Evolutionary conservation across 2,113 vertebrate genomes (phyloP).

Genomic region (Stictonetta naevosa): DNA sequence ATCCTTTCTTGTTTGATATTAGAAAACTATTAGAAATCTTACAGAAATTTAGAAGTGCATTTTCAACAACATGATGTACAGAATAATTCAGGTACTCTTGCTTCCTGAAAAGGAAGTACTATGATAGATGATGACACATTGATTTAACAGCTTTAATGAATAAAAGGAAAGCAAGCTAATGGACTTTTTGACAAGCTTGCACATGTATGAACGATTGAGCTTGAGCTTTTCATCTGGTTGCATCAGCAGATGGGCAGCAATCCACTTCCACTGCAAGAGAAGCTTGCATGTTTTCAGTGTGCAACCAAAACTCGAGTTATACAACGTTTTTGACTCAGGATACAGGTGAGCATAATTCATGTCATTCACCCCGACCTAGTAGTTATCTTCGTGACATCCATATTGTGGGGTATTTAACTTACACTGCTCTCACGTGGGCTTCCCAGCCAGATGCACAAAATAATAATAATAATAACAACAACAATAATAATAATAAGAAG

Average conservation of each 20-base stretch:
- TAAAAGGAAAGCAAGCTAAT: not conserved
- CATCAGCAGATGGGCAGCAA: not conserved
- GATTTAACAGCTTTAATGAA: not conserved
- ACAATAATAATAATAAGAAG: no score
- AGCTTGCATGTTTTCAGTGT: not conserved
- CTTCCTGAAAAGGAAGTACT: not conserved
- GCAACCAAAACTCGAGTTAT: not conserved
- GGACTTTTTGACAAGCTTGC: not conserved
- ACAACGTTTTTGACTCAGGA: not conserved
- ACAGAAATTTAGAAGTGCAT: slow-evolving; percentile 18
- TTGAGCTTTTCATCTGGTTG: not conserved
- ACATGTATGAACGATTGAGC: accelerated
- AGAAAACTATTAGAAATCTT: slow-evolving; percentile 37
- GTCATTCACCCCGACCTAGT: not conserved
- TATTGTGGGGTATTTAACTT: not conserved
- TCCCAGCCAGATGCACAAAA: not conserved
- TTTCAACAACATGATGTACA: slow-evolving; percentile 50
- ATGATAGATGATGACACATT: not conserved
- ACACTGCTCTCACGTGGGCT: not conserved
- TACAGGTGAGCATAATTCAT: not conserved
- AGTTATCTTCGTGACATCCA: not conserved
- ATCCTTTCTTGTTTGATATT: slow-evolving; percentile 5
- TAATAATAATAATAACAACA: no score
- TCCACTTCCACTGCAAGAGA: not conserved
- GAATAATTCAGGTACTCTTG: not conserved